These are phyloP conservation scores for Nebria ingens DNA, from an alignment of 1,140 invertebrate species.

Conservation along the genomic window DNA sequence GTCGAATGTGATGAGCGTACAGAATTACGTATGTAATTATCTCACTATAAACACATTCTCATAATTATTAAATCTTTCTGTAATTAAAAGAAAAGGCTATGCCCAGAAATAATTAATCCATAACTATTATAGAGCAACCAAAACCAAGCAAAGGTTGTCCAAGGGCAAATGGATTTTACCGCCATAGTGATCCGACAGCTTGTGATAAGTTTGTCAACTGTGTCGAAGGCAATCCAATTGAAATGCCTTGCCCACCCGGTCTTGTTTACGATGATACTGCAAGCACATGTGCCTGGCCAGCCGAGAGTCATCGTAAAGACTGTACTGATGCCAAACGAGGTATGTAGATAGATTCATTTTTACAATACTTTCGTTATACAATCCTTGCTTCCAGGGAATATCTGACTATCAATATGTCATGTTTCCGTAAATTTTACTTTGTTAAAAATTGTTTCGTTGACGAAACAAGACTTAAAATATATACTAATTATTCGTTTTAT, in stretches of 20 bases:
- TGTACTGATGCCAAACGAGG: slow-evolving; percentile 54
- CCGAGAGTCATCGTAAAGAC: slow-evolving; percentile 45
- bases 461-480: too few species aligned
- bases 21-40: slow-evolving; percentile 57
- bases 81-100: not conserved
- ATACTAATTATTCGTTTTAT: too few species aligned
- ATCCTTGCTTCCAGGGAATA: too few species aligned
- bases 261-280: slow-evolving; percentile 57
- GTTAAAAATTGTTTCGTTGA: too few species aligned
- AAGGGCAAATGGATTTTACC: slow-evolving; percentile 69
- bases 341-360: too few species aligned
- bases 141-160: slow-evolving; percentile 62
- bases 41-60: not conserved
- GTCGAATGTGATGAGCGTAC: slow-evolving; percentile 67
- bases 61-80: slow-evolving; percentile 1
- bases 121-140: slow-evolving; percentile 51
- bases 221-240: slow-evolving; percentile 59
- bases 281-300: slow-evolving; percentile 64
- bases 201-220: slow-evolving; percentile 80
- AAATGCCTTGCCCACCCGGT: slow-evolving; percentile 66
- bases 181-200: slow-evolving; percentile 60
- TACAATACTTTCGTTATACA: too few species aligned
- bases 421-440: too few species aligned
- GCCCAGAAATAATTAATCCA: not conserved
- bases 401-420: too few species aligned